A percentile compares a stretch with the other conserved stretches of the same genome.
Evolutionary conservation across 2,797 vertebrate species (phyloP).

Genomic region (Hydrolagus colliei): DNA sequence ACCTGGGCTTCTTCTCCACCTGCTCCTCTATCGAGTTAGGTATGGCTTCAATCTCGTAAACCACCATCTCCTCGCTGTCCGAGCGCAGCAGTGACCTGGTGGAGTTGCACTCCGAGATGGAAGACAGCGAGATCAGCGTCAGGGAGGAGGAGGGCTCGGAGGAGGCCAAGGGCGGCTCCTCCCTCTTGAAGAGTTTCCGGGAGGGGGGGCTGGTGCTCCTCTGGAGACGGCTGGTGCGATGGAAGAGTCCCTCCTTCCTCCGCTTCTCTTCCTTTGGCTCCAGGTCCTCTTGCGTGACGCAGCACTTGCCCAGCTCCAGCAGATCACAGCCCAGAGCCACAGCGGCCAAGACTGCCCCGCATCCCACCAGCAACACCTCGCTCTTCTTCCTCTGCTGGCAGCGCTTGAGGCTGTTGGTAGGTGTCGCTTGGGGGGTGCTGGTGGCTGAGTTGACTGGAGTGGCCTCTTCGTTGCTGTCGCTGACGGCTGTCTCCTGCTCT

Average conservation of each 20-base stretch:
- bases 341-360: slow-evolving; percentile 80
- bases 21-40: slow-evolving; percentile 44
- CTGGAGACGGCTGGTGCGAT: slow-evolving; percentile 69
- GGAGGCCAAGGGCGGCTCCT: slow-evolving; percentile 53
- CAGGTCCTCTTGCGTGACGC: slow-evolving; percentile 57
- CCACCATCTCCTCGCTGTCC: slow-evolving; percentile 83
- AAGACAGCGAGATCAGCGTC: slow-evolving; percentile 82
- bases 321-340: slow-evolving; percentile 81
- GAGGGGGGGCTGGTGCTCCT: slow-evolving; percentile 77
- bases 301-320: slow-evolving; percentile 63
- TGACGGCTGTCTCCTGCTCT: slow-evolving; percentile 65
- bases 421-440: slow-evolving; percentile 67
- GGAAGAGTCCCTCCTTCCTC: slow-evolving; percentile 84
- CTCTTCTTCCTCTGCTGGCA: slow-evolving; percentile 70
- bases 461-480: slow-evolving; percentile 62
- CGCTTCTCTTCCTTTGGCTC: slow-evolving; percentile 74
- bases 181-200: slow-evolving; percentile 79
- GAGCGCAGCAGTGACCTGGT: slow-evolving; percentile 81
- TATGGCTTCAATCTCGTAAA: slow-evolving; percentile 65
- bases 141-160: slow-evolving; percentile 67
- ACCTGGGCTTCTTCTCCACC: slow-evolving; percentile 49
- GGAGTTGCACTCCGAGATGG: slow-evolving; percentile 90
- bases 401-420: slow-evolving; percentile 72
- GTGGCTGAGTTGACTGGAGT: slow-evolving; percentile 65
- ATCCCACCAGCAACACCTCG: slow-evolving; percentile 79